Evolutionary conservation across 2,888 invertebrate species (phyloP).

Genomic region (Azorinus chamasolen): DNA sequence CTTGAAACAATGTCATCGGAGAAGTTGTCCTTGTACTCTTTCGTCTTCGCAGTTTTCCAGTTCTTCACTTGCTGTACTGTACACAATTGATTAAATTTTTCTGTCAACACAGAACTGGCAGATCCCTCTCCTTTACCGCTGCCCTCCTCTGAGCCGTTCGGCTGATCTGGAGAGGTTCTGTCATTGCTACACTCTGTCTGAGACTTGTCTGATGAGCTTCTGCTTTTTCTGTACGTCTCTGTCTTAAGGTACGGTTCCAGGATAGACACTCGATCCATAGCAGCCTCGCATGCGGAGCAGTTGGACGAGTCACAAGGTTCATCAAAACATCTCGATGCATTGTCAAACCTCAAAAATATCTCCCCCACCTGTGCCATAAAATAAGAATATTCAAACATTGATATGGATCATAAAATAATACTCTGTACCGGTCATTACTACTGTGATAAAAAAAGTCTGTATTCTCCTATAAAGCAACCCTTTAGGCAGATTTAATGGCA

Average conservation of each 20-base stretch:
- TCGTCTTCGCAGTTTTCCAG: no score
- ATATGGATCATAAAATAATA: no score
- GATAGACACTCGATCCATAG: constrained; percentile 43
- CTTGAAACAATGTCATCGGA: no score
- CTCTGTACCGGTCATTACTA: no score
- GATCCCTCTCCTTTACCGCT: neutral
- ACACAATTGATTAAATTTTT: no score
- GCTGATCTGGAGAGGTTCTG: neutral
- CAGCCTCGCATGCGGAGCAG: constrained; percentile 59
- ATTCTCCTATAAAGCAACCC: no score
- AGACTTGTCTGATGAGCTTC: neutral
- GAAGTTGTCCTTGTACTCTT: no score
- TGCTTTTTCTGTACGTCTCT: neutral
- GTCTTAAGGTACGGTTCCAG: neutral
- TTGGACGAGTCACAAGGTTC: constrained; percentile 62
- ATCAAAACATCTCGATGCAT: constrained; percentile 45
- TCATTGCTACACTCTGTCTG: constrained; percentile 1
- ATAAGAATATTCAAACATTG: no score
- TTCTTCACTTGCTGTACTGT: no score
- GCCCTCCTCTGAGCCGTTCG: neutral
- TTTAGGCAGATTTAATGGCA: no score
- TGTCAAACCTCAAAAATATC: constrained; percentile 45
- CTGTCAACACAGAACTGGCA: no score
- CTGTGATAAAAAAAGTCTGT: no score
- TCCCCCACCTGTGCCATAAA: constrained; percentile 51